Base-by-base conservation (phyloP, 1,140 invertebrate species). In the Drosophila baimaii region DNA sequence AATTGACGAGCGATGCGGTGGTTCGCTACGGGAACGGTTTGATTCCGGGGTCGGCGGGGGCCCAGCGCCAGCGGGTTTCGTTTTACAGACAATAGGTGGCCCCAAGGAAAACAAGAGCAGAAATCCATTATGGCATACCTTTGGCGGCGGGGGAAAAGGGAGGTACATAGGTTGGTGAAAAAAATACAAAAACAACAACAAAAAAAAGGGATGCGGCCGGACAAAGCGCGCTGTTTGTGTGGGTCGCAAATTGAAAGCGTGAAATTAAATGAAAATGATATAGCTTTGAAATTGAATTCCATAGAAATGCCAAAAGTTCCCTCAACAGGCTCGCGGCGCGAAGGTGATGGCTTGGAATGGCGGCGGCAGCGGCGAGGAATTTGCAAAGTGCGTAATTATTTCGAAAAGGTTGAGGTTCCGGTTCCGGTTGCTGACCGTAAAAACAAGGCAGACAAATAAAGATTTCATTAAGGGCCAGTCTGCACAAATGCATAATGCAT, bases 191-290 rank as follows among this genome's bases (percentile, higher is more conserved):
- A 35, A 33, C 2, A n/a, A 23, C 21, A 33, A 21, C 12, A 17
- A 43, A 51, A 37, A 75, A 68, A 63, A 52, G 21, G 64, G 73
- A 77, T 77, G 64, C 64, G 64, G 43, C 23, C n/a, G 46, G 51
- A 77, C 68, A 56, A 44, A 69, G 49, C 33, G 31, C 33, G 23
- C 58, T 52, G 52, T 27, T 58, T 56, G 75, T 71, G 73, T 62
- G 77, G 68, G 74, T 75, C 76, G 70, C 75, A 86, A 82, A 82
- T 85, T 86, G 79, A 86, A 85, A 88, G 79, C 82, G 79, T 86
- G 66, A 86, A 86, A 86, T 86, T 88, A 86, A 86, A 82, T 88
- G 83, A 86, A 86, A 88, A 82, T 86, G 79, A 88, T 86, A 88
- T 82, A 77, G 82, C 82, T 88, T 88, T 86, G 82, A 86, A 86